Conservation (phyloP, 2,113 vertebrate genomes). For the Phyllostomus discolor region DNA sequence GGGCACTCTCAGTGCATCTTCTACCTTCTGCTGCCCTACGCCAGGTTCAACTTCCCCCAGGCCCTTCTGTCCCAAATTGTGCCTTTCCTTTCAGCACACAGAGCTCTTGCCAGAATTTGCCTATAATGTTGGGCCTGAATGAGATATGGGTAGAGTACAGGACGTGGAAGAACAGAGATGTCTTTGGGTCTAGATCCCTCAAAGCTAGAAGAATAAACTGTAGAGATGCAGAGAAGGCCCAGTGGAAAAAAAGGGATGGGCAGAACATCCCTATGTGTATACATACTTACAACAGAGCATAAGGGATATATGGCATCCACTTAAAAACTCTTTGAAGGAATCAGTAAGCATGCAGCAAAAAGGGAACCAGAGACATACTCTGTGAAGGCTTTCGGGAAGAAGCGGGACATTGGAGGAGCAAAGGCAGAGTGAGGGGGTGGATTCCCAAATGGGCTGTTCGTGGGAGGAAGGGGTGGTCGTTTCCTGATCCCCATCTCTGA, state of each 20-base stretch:
- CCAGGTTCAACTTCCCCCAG: too few species aligned
- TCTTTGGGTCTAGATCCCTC: neutral
- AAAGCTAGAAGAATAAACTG: neutral
- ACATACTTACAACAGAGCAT: neutral
- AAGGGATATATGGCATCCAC: neutral
- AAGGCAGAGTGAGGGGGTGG: accelerated
- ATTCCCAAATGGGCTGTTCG: neutral
- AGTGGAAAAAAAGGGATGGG: neutral
- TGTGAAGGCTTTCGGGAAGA: neutral
- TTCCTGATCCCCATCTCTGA: neutral
- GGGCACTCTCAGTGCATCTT: neutral
- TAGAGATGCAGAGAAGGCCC: neutral
- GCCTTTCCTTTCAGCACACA: neutral
- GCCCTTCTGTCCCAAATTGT: too few species aligned
- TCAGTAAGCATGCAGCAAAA: neutral
- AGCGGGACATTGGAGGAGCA: accelerated
- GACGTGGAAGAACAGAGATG: neutral
- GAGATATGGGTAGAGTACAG: neutral
- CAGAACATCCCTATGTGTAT: too few species aligned
- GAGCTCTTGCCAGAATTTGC: neutral
- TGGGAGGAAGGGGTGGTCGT: neutral
- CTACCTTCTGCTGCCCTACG: accelerated
- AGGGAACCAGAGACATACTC: neutral
- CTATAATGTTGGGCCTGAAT: neutral
- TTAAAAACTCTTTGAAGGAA: neutral